Evolutionary conservation across 1,140 invertebrate genomes (phyloP).

Genomic region (Teleogryllus occipitalis): DNA sequence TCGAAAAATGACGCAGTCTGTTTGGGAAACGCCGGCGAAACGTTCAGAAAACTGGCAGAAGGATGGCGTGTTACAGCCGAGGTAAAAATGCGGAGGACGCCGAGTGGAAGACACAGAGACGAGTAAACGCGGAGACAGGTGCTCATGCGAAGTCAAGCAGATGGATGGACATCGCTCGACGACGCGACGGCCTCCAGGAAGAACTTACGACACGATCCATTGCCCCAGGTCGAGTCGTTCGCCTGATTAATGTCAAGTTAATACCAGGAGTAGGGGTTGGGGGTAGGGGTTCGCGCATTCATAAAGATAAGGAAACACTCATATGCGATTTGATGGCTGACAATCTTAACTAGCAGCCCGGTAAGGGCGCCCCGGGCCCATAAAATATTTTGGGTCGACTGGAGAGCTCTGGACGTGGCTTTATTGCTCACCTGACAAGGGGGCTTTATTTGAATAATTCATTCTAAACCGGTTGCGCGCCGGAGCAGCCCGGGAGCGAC

Average conservation of each 20-base stretch:
- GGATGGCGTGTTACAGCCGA: no score
- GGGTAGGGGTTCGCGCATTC: background rate
- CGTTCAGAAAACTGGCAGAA: no score
- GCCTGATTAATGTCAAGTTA: background rate
- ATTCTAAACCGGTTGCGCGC: background rate
- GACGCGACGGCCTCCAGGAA: no score
- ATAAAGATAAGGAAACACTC: background rate
- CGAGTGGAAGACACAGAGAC: no score
- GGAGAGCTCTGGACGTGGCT: background rate
- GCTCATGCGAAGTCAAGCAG: no score
- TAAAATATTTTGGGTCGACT: slow-evolving; percentile 1
- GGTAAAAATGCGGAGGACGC: no score
- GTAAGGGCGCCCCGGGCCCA: background rate
- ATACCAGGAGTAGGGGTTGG: background rate
- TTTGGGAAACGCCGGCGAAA: no score
- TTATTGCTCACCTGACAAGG: background rate
- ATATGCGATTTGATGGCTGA: background rate
- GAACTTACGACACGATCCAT: no score
- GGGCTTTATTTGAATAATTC: background rate
- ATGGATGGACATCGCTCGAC: no score
- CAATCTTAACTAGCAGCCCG: background rate
- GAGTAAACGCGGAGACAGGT: no score
- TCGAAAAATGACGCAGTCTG: no score
- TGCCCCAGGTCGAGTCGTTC: background rate
- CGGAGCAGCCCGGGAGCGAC: background rate